Conservation (phyloP, 2,797 vertebrate species). For the Chromobotia macracanthus region DNA sequence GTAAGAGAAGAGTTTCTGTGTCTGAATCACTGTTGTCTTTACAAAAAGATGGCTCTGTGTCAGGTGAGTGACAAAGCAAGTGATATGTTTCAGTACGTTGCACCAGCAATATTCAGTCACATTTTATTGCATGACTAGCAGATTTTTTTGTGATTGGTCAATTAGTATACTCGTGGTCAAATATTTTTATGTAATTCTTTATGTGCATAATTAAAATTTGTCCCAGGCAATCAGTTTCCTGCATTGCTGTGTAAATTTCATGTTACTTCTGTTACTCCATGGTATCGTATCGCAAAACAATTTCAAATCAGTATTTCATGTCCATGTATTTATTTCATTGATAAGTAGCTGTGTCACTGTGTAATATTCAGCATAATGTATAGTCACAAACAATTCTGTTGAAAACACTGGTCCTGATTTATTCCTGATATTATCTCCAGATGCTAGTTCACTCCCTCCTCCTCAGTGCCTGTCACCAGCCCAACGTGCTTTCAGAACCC, state of each 20-base stretch:
- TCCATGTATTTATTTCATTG: no score
- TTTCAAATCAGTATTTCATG: no score
- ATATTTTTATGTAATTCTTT: background rate
- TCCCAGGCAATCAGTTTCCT: background rate
- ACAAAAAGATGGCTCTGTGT: slow-evolving; percentile 62
- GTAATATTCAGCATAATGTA: no score
- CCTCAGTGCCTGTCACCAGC: slow-evolving; percentile 34
- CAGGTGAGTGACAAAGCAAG: slow-evolving; percentile 59
- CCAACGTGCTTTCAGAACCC: slow-evolving; percentile 47
- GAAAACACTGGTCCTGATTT: no score
- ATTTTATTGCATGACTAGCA: background rate
- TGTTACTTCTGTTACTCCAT: no score
- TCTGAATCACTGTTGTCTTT: slow-evolving; percentile 70
- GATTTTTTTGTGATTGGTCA: background rate
- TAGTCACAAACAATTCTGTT: no score
- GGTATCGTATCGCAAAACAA: no score
- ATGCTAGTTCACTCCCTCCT: slow-evolving; percentile 7
- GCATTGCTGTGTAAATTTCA: no score
- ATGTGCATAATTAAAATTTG: background rate
- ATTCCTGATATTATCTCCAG: slow-evolving; percentile 30
- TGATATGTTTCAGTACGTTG: background rate
- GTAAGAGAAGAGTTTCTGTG: slow-evolving; percentile 67
- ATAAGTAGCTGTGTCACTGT: no score
- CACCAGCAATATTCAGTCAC: background rate
- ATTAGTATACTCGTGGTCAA: background rate